Conservation (phyloP, 2,888 invertebrate species). For the Lasioglossum oenotherae region DNA sequence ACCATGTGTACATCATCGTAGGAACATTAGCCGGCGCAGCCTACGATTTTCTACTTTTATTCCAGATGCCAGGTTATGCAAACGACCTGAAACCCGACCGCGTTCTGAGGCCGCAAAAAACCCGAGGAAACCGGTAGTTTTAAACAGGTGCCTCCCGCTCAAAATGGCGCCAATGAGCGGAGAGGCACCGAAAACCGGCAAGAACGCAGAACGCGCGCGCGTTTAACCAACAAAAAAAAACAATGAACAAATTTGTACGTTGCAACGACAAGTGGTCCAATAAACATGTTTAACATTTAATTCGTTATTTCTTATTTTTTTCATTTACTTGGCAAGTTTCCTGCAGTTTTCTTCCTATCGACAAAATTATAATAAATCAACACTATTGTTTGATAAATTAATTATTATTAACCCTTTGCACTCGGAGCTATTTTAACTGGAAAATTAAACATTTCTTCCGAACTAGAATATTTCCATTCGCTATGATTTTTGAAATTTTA, state of each 20-base stretch:
- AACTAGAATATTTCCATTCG: no score
- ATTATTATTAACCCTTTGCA: no score
- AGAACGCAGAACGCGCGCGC: neutral
- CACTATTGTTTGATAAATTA: no score
- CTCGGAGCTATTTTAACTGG: no score
- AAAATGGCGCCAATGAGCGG: conserved; percentile 45
- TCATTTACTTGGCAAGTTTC: neutral
- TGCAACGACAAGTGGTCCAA: conserved; percentile 41
- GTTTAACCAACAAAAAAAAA: neutral
- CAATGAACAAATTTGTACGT: conserved; percentile 16
- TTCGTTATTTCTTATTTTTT: neutral
- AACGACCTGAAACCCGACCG: neutral
- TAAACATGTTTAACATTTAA: conserved; percentile 19
- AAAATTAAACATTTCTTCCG: no score
- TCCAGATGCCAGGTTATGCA: conserved; percentile 4
- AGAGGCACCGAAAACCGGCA: neutral
- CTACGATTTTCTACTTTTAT: neutral
- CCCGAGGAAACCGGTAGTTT: neutral
- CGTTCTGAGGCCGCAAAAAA: neutral
- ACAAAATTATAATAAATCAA: no score
- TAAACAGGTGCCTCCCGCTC: conserved; percentile 1
- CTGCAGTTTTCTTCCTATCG: no score
- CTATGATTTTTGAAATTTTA: no score
- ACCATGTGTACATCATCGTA: neutral
- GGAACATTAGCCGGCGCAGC: neutral